Evolutionary conservation across 2,113 vertebrate species (phyloP).

Genomic region (Scolopax mira): DNA sequence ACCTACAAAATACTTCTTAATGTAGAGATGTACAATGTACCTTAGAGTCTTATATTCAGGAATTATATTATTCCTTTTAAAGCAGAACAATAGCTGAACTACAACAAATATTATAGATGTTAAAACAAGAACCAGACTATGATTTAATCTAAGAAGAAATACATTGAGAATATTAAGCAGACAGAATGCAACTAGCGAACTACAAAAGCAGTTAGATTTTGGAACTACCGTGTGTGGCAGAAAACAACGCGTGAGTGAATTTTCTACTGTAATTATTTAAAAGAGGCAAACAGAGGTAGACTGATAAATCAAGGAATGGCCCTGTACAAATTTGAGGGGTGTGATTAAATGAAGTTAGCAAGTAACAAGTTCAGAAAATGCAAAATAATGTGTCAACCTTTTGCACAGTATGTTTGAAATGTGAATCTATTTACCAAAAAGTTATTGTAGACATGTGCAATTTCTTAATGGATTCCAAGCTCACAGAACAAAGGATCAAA

Average conservation of each 20-base stretch:
- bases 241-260: neutral
- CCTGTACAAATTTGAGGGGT: neutral
- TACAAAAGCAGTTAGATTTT: neutral
- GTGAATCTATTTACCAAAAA: neutral
- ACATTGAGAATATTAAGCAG: neutral
- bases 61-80: neutral
- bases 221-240: neutral
- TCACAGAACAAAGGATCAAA: neutral
- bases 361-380: neutral
- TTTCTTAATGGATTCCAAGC: neutral
- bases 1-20: neutral
- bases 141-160: neutral
- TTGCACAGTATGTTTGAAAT: neutral
- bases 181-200: neutral
- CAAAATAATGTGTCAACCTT: neutral
- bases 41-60: neutral
- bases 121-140: neutral
- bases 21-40: neutral
- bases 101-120: neutral
- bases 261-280: neutral
- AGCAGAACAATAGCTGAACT: neutral
- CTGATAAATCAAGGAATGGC: neutral
- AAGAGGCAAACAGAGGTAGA: neutral
- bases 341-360: neutral
- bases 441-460: neutral